Evolutionary conservation across 2,797 vertebrate species (phyloP).

Genomic region (Rhinophrynus dorsalis): DNA sequence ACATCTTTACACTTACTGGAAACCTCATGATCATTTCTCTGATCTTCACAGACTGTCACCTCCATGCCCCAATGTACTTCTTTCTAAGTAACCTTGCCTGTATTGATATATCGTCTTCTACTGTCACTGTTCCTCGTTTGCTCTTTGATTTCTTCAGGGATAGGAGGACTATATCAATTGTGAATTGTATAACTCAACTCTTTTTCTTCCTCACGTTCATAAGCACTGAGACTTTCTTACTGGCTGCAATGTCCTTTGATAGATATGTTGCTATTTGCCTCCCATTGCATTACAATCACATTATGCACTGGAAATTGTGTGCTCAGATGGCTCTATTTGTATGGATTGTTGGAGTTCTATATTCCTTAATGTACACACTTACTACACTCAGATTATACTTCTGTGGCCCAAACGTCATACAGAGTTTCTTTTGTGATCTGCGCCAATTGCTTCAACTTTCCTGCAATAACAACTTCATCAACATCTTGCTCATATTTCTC

Average conservation of each 20-base stretch:
- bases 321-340: background rate
- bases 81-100: constrained; percentile 43
- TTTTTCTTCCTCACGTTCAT: constrained; percentile 56
- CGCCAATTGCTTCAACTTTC: constrained; percentile 27
- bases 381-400: background rate
- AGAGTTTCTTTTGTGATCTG: constrained; percentile 30
- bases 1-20: constrained; percentile 14
- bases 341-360: background rate
- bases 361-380: background rate
- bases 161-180: constrained; percentile 50
- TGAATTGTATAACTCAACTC: constrained; percentile 52
- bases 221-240: constrained; percentile 25
- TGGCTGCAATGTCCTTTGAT: constrained; percentile 33
- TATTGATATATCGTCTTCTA: constrained; percentile 38
- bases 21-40: constrained; percentile 36
- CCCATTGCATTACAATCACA: background rate
- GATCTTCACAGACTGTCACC: background rate
- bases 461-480: constrained; percentile 7
- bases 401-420: constrained; percentile 3
- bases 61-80: constrained; percentile 36
- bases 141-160: constrained; percentile 44
- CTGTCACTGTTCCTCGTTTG: constrained; percentile 36
- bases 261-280: constrained; percentile 23
- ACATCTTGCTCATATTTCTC: background rate
- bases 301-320: constrained; percentile 3